Evolutionary conservation across 2,888 invertebrate species (phyloP), one percentile per base, ranked within the genome.

Genomic region (Serrognathus titanus): DNA sequence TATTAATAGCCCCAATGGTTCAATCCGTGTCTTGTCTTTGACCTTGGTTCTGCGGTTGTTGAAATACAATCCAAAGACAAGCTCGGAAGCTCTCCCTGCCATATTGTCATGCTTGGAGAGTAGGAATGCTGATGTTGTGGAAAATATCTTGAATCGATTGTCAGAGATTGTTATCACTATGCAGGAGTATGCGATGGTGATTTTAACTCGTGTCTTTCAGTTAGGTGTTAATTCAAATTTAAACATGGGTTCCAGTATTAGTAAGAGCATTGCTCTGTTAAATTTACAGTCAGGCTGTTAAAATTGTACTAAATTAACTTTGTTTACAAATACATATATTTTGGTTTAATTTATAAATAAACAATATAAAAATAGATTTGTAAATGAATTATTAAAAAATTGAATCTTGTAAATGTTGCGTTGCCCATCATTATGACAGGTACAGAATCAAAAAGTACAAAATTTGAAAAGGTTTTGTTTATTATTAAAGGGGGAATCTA

Each of bases 271-370:
- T 55, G 82, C 87, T 61, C 83, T 93, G 48, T 81, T 96, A 59
- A 92, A 93, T 76, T 81, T 90, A 64, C 94, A 94, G 72, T 85
- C 89, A 67, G 92, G 92, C 11, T 90, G 89, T 79, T 92, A 80
- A 76, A 53, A 9, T 8, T 16, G 24, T 31, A 31, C 6, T 31
- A 6, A 31, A 31, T 31, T 31, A 31, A 31, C 5, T 31, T 31
- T 31, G 24, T 31, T 31, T 6, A 31, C 24, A 31, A 3, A 31
- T 1, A 3, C 6, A 31, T 1, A 3, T 31, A 31, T 31, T 31
- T 31, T 3, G 12, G 8, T 39, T 39, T 11, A 39, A 39, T 11
- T 38, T 39, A 39, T 39, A 9, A 39, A n/a, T 39, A 3, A 31
- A 7, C 7, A 6, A 7, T 31, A 31, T 31, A 31, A 31, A 6